Evolutionary conservation across 2,888 invertebrate species (phyloP).

Genomic region (Taenaris catops): DNA sequence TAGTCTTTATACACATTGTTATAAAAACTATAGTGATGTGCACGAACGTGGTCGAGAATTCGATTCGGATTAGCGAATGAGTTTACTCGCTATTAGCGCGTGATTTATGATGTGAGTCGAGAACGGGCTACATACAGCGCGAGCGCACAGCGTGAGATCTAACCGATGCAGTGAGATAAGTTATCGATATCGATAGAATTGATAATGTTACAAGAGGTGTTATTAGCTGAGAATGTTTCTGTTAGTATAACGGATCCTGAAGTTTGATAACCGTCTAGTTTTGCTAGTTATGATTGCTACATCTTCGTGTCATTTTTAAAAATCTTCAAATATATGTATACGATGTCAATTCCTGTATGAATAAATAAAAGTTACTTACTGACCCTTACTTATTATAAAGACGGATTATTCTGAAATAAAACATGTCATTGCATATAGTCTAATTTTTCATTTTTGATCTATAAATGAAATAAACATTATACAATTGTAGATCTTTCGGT

Average conservation of each 20-base stretch:
- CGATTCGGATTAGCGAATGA: constrained; percentile 73
- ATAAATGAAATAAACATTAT: too few species aligned
- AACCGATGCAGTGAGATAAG: constrained; percentile 31
- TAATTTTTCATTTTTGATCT: too few species aligned
- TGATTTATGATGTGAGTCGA: constrained; percentile 72
- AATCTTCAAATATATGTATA: too few species aligned
- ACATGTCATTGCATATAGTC: too few species aligned
- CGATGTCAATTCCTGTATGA: too few species aligned
- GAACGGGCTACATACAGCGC: constrained; percentile 43
- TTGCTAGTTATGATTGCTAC: too few species aligned
- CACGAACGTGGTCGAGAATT: constrained; percentile 32
- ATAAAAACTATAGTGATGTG: constrained; percentile 10
- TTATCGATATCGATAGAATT: constrained; percentile 28
- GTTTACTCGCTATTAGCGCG: constrained; percentile 71
- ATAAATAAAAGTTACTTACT: too few species aligned
- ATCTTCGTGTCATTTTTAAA: too few species aligned
- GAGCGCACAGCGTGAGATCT: constrained; percentile 62
- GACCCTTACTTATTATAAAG: too few species aligned
- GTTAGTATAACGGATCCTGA: background rate
- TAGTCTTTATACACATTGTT: constrained; percentile 5
- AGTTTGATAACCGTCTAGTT: background rate
- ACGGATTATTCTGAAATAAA: too few species aligned
- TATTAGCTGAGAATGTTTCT: constrained; percentile 8
- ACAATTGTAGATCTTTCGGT: too few species aligned
- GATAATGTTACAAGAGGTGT: constrained; percentile 7